Base-by-base conservation (phyloP, 2,888 invertebrate genomes). In the Melanostoma mellinum region DNA sequence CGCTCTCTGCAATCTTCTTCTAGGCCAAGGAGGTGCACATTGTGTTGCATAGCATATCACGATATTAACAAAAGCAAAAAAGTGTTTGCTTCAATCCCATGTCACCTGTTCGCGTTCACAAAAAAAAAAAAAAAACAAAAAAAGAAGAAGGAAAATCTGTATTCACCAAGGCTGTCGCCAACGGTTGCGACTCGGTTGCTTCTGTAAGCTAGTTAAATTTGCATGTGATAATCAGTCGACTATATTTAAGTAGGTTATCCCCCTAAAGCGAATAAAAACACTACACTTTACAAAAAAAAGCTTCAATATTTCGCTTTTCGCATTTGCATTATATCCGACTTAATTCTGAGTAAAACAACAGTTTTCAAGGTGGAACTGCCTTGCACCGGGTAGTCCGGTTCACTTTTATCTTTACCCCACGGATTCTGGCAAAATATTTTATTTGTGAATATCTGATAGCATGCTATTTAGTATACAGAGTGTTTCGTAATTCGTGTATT, bases 131-230 rank as follows among this genome's bases (percentile, higher is more conserved):
- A 6, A 30, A 40, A 8, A 42, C 40, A 32, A 6, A 56, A 69
- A 52, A 73, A 53, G 44, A n/a, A 42, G 42, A 20, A 20, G 20
- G 20, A 0, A 20, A 20, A 20, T 20, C 20, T 20, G 20, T n/a
- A 55, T 55, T 52, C 72, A 60, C 52, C 77, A 82, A 77, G 82
- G 82, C 61, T 82, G 82, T 82, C 82, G 72, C 77, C 55, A 46
- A 33, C 71, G 44, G 65, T 52, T 55, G 30, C 20, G 20, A 20
- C 63, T 63, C 46, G 56, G 46, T 56, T 76, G 81, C 77, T 73
- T 77, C 48, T 76, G 82, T 82, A 73, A 78, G 82, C 78, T 82
- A 82, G 82, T 82, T 82, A 82, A 82, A 82, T 82, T 82, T 82
- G 82, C 82, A 82, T 82, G 78, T 69, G 82, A 73, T 82, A 82